A percentile compares a stretch with the other conserved stretches of the same genome.
phyloP scores from a whole-genome alignment of 1,140 invertebrate genomes.

The Brachystomella parvula region DNA sequence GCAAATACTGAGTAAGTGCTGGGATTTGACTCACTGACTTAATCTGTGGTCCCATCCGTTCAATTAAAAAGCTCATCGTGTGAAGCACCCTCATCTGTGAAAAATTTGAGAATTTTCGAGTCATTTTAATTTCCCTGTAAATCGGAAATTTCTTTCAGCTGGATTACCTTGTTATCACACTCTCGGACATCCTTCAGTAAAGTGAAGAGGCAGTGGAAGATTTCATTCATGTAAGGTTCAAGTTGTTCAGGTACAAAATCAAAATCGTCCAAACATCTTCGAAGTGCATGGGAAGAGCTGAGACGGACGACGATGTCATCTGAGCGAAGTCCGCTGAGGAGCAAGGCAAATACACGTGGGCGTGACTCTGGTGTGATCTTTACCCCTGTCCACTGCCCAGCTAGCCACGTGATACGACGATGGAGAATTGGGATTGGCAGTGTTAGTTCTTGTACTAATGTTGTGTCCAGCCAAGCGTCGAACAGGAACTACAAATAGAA shows the following conservation, averaged over 20 bases:
- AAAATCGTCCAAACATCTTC: conserved; percentile 80
- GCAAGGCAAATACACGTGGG: conserved; percentile 69
- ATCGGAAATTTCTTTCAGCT: conserved; percentile 29
- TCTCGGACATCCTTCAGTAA: conserved; percentile 79
- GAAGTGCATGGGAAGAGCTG: conserved; percentile 65
- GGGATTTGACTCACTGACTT: conserved; percentile 54
- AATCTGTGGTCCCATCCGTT: conserved; percentile 69
- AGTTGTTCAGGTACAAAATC: conserved; percentile 82
- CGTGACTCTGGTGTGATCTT: conserved; percentile 70
- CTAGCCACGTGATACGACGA: conserved; percentile 76
- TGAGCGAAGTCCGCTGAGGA: conserved; percentile 60
- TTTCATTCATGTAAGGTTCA: conserved; percentile 65
- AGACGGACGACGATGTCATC: conserved; percentile 72
- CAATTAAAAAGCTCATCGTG: conserved; percentile 81
- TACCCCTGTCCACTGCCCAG: conserved; percentile 76
- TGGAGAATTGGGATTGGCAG: conserved; percentile 74
- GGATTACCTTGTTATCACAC: conserved; percentile 78
- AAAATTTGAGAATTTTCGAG: background rate
- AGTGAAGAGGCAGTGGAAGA: conserved; percentile 69
- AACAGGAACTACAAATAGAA: conserved; percentile 63
- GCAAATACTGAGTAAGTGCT: conserved; percentile 71
- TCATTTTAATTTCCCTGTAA: conserved; percentile 27
- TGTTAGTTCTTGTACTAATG: conserved; percentile 71
- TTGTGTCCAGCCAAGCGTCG: conserved; percentile 82
- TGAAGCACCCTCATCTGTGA: conserved; percentile 74